Conservation (phyloP, 2,888 invertebrate genomes). For the Morpho helenor region DNA sequence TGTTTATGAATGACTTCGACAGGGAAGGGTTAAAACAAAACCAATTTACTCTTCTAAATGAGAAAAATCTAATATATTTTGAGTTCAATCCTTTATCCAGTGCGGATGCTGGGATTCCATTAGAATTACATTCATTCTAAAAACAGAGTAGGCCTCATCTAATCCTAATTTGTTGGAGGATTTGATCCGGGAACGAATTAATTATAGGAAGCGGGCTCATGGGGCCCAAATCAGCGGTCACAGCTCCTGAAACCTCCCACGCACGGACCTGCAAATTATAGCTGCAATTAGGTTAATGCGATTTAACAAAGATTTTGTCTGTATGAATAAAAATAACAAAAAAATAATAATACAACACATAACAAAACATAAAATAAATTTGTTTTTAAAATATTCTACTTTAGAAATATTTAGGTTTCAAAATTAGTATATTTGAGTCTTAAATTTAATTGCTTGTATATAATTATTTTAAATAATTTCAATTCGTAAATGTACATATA, state of each 20-base stretch:
- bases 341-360: too few relatives aligned
- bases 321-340: neutral
- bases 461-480: too few relatives aligned
- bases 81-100: neutral
- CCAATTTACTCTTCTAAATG: neutral
- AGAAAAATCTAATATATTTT: too few relatives aligned
- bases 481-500: too few relatives aligned
- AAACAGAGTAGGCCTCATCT: conserved; percentile 53
- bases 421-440: too few relatives aligned
- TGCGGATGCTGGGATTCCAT: conserved; percentile 49
- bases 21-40: neutral
- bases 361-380: too few relatives aligned
- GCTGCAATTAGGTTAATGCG: conserved; percentile 13
- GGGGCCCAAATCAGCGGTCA: conserved; percentile 19
- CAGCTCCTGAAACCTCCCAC: conserved; percentile 20
- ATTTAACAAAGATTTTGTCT: conserved; percentile 1
- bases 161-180: conserved; percentile 66
- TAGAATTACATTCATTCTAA: conserved; percentile 54
- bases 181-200: conserved; percentile 48
- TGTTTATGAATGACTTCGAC: too few relatives aligned
- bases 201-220: conserved; percentile 39
- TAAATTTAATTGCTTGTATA: too few relatives aligned
- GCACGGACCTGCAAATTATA: conserved; percentile 20
- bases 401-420: too few relatives aligned
- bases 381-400: too few relatives aligned